Base-by-base conservation (phyloP, 2,797 vertebrate genomes). In the Gallirallus australis region DNA sequence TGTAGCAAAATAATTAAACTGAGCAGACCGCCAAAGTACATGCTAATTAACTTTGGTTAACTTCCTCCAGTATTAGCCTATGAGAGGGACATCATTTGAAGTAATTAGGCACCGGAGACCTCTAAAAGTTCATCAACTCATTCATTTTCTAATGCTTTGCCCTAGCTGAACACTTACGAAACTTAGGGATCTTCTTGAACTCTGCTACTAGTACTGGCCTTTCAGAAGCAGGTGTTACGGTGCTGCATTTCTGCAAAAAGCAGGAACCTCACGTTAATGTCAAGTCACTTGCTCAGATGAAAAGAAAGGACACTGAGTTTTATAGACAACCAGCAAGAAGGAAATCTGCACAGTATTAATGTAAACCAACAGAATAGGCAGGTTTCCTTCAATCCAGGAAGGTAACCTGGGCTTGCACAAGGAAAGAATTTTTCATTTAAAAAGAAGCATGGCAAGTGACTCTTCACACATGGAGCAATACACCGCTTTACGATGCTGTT, bases 11-110 rank as follows among this genome's bases (percentile, higher is more conserved):
- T 93, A 94, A 92, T 94, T 95, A 87, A 92, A 80, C 27, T 28
- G 35, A 96, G 39, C 75, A 80, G 75, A 86, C 78, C 93, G 68
- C 71, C 86, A 89, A 94, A 82, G 78, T 66, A 79, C 78, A 42
- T 84, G 66, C 45, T 94, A 94, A 96, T 96, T 90, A 92, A 93
- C 83, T 92, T 90, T 72, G 40, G 59, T 94, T 90, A 93, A 90
- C 80, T 93, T 96, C 57, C 30, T 81, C 15, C 47, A 47, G 15
- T 73, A 79, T 84, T 89, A 84, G 40, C n/a, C 66, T 69, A 35
- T 15, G 24, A 76, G 59, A 92, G 48, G 81, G 73, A 76, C 75
- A 86, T 52, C 2, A 2, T 70, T 92, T 93, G 63, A 92, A 93
- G 84, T 86, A 86, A 87, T 69, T 89, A 84, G 40, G n/a, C 91